These are phyloP conservation scores for Morus bassanus DNA, from an alignment of 2,797 vertebrate genomes.

Conservation along the genomic window DNA sequence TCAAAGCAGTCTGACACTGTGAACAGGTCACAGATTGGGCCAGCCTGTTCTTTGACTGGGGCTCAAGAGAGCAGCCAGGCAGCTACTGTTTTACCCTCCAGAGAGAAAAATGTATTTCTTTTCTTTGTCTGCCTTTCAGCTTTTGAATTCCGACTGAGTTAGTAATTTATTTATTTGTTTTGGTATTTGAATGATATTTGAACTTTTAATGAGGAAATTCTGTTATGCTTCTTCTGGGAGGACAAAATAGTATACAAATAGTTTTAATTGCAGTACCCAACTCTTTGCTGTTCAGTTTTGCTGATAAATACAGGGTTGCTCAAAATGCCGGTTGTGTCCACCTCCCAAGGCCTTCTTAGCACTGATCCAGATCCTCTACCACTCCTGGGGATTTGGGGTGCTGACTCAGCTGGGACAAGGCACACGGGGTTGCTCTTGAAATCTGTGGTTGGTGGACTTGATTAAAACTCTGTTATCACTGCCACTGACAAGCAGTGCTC, in stretches of 20 bases:
- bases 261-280: neutral
- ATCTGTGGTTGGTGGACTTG: accelerated
- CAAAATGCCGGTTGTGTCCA: neutral
- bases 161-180: neutral
- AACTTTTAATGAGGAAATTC: neutral
- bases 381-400: neutral
- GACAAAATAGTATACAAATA: neutral
- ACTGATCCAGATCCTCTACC: neutral
- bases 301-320: neutral
- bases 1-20: neutral
- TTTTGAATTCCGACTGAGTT: neutral
- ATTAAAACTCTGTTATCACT: neutral
- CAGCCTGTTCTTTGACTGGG: neutral
- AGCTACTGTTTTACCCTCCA: neutral
- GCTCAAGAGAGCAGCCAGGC: neutral
- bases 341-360: neutral
- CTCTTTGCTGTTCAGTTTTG: neutral
- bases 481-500: neutral
- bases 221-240: neutral
- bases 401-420: neutral
- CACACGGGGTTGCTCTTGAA: neutral
- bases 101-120: neutral
- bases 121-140: neutral
- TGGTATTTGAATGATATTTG: neutral
- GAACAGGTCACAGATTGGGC: neutral